Conservation (phyloP, 1,140 invertebrate genomes). For the Neodiprion fabricii region DNA sequence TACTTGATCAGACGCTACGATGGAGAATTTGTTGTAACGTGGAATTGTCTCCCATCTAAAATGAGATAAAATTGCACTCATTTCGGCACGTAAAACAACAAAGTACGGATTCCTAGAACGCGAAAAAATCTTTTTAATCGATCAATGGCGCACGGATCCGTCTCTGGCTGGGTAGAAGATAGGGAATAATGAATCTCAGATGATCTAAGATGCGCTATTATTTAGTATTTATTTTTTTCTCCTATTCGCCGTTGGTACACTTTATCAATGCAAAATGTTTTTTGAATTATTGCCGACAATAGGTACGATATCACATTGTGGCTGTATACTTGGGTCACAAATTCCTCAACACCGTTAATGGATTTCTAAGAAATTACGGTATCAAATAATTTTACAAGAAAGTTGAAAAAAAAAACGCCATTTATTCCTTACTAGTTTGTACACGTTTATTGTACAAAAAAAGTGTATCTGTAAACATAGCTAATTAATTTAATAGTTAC, state of each 20-base stretch:
- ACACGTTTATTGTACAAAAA: conserved; percentile 34
- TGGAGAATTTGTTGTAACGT: background rate
- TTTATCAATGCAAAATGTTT: background rate
- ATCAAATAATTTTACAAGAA: conserved; percentile 21
- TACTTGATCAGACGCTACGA: too few species aligned
- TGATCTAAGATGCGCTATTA: background rate
- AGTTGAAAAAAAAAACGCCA: conserved; percentile 21
- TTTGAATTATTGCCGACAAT: too few species aligned
- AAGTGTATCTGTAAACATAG: background rate
- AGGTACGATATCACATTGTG: too few species aligned
- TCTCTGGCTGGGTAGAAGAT: background rate
- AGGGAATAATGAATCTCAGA: conserved; percentile 4
- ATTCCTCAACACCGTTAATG: conserved; percentile 36
- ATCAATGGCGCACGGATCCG: background rate
- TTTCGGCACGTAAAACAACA: too few species aligned
- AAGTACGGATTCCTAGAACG: background rate
- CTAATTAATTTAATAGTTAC: conserved; percentile 4
- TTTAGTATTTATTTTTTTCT: conserved; percentile 12
- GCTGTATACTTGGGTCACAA: too few species aligned
- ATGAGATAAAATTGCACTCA: too few species aligned
- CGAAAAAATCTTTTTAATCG: background rate
- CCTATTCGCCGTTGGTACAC: background rate
- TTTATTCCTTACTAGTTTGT: conserved; percentile 24
- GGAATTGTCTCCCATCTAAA: background rate
- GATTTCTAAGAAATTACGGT: conserved; percentile 27